Evolutionary conservation across 2,888 invertebrate genomes (phyloP).

Genomic region (Sussaba pulchella): DNA sequence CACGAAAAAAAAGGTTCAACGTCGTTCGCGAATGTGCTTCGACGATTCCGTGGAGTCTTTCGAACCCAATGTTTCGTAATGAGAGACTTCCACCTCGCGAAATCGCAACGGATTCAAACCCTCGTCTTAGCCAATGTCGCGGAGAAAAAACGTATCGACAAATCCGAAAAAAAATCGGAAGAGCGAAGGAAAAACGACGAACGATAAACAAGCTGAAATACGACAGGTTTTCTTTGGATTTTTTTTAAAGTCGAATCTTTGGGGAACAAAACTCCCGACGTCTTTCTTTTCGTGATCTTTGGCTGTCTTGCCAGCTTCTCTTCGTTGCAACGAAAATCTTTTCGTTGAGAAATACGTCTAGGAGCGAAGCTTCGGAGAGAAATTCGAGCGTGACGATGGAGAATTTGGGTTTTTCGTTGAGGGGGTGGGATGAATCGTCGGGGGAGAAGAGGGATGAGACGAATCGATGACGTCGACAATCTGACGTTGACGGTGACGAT

Average conservation of each 20-base stretch:
- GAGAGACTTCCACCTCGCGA: too few species aligned
- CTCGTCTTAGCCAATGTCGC: background rate
- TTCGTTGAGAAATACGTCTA: slow-evolving; percentile 41
- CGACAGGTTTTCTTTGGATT: slow-evolving; percentile 34
- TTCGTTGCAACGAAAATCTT: slow-evolving; percentile 33
- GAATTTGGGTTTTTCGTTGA: slow-evolving; percentile 47
- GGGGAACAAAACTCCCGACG: slow-evolving; percentile 27
- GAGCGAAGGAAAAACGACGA: slow-evolving; percentile 4
- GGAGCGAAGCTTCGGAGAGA: slow-evolving; percentile 7
- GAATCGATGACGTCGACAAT: slow-evolving; percentile 56
- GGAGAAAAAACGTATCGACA: slow-evolving; percentile 3
- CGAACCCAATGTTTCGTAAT: too few species aligned
- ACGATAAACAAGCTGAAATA: slow-evolving; percentile 41
- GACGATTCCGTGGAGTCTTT: too few species aligned
- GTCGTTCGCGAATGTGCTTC: too few species aligned
- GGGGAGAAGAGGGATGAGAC: slow-evolving; percentile 44
- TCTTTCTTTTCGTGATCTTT: slow-evolving; percentile 21
- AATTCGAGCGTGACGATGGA: slow-evolving; percentile 30
- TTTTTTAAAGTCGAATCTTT: slow-evolving; percentile 5
- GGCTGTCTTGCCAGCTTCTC: background rate
- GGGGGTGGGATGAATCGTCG: slow-evolving; percentile 46
- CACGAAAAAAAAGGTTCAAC: too few species aligned
- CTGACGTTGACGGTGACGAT: slow-evolving; percentile 39
- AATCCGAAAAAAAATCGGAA: slow-evolving; percentile 33
- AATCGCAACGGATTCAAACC: too few species aligned